phyloP scores from a whole-genome alignment of 2,113 vertebrate genomes.

The Anas platyrhynchos region DNA sequence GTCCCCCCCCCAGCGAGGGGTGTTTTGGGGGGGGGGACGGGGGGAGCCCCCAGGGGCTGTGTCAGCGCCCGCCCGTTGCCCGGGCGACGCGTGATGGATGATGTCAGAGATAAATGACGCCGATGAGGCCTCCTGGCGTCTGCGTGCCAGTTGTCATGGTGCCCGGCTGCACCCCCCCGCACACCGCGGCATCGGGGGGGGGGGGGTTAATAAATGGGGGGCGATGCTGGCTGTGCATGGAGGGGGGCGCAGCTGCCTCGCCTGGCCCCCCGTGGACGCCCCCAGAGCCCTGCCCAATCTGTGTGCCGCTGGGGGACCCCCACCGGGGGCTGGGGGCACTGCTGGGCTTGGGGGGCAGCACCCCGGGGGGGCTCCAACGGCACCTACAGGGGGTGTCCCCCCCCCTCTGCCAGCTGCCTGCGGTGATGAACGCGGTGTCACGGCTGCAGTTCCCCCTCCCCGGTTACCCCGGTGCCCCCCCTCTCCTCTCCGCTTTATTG shows the following conservation, averaged over 20 bases:
- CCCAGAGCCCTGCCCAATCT: not conserved
- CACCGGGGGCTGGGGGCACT: no score
- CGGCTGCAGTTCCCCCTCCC: conserved; percentile 85
- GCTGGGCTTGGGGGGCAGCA: not conserved
- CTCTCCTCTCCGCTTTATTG: conserved; percentile 20
- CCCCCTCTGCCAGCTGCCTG: no score
- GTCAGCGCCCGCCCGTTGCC: conserved; percentile 66
- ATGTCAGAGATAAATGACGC: conserved; percentile 84
- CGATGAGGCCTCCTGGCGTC: conserved; percentile 70
- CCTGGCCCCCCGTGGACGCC: no score
- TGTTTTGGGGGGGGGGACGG: not conserved
- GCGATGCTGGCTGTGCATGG: no score
- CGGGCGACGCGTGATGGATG: conserved; percentile 78
- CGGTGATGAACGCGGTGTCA: conserved; percentile 83
- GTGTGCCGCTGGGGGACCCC: not conserved
- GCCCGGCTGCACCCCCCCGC: conserved; percentile 46
- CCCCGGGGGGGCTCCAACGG: not conserved
- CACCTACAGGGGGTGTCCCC: not conserved
- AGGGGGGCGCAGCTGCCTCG: not conserved
- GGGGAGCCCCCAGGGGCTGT: conserved; percentile 58
- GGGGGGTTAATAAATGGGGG: not conserved
- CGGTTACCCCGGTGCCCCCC: not conserved
- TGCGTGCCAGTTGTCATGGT: conserved; percentile 80
- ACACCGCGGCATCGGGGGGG: not conserved
- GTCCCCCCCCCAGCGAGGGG: not conserved